Conservation (phyloP, 2,888 invertebrate species). For the Molorchus minor region DNA sequence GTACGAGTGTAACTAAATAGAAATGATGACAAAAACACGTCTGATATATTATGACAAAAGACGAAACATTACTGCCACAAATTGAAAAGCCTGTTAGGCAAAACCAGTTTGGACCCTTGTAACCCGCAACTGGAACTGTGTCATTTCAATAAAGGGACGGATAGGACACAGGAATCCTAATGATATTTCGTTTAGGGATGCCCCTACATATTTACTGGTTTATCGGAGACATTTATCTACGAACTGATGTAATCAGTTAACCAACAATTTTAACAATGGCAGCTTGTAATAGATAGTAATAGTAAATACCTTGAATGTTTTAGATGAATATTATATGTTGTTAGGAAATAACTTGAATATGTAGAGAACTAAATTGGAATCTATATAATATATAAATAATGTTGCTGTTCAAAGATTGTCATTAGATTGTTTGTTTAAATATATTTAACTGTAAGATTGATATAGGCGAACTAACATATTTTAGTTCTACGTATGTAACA, state of each 20-base stretch:
- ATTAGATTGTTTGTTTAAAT: too few relatives aligned
- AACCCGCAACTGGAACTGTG: slow-evolving; percentile 21
- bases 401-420: background rate
- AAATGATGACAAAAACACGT: background rate
- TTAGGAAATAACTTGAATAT: background rate
- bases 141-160: slow-evolving; percentile 15
- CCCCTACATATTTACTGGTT: slow-evolving; percentile 5
- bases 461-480: too few relatives aligned
- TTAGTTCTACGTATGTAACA: too few relatives aligned
- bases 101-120: slow-evolving; percentile 21
- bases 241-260: slow-evolving; percentile 18
- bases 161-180: slow-evolving; percentile 18
- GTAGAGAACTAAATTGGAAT: background rate
- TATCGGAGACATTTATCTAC: slow-evolving; percentile 24
- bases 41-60: slow-evolving; percentile 8
- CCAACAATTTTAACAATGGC: background rate
- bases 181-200: slow-evolving; percentile 3
- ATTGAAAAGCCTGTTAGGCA: slow-evolving; percentile 14
- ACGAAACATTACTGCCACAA: slow-evolving; percentile 17
- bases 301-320: slow-evolving; percentile 12
- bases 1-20: background rate
- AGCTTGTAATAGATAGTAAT: slow-evolving; percentile 14
- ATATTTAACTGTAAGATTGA: too few relatives aligned
- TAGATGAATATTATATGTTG: background rate
- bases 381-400: background rate